A percentile compares a stretch with the other conserved stretches of the same genome.
These are phyloP conservation scores for Rhinogobius similis DNA, from an alignment of 2,113 vertebrate genomes.

Conservation along the genomic window DNA sequence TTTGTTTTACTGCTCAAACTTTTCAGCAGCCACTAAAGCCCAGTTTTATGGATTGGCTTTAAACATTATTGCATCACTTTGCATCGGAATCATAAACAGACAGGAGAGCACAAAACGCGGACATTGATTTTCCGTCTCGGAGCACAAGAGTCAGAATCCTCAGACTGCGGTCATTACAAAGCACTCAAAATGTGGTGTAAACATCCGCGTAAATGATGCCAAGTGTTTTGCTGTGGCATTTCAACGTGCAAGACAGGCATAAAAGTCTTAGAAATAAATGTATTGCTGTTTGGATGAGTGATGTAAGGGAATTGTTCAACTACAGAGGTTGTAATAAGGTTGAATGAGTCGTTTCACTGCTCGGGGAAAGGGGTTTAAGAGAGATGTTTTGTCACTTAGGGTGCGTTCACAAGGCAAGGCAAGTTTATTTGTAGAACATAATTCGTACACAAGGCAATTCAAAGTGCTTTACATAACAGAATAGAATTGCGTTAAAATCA, in stretches of 20 bases:
- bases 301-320: neutral
- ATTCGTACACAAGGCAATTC: too few relatives aligned
- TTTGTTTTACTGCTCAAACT: neutral
- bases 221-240: neutral
- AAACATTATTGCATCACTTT: conserved; percentile 11
- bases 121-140: neutral
- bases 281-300: neutral
- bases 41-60: neutral
- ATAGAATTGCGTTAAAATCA: too few relatives aligned
- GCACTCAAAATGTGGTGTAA: neutral
- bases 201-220: neutral
- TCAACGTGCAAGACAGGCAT: neutral
- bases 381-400: neutral
- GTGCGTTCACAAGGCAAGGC: too few relatives aligned
- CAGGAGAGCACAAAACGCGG: neutral
- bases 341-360: neutral
- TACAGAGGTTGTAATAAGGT: neutral
- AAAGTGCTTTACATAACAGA: too few relatives aligned
- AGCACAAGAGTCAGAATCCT: neutral
- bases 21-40: neutral
- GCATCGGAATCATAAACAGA: neutral
- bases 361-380: neutral
- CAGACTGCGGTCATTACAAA: neutral
- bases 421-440: too few relatives aligned
- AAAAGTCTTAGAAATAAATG: neutral